phyloP scores from a whole-genome alignment of 2,113 vertebrate genomes.

The Eurystomus gularis region DNA sequence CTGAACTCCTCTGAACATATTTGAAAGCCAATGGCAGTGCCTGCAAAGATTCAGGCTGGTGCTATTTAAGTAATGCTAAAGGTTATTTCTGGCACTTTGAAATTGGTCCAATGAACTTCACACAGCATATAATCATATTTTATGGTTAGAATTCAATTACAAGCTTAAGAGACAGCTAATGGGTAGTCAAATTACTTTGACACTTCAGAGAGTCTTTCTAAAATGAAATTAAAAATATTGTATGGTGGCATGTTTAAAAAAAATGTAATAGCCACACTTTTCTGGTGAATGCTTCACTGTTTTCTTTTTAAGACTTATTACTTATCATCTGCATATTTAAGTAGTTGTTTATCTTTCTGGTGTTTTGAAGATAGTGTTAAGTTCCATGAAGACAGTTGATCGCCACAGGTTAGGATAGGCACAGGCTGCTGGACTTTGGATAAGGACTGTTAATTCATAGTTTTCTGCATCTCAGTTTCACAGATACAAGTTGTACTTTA shows the following conservation, averaged over 20 bases:
- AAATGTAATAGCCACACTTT: background rate
- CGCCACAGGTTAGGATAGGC: background rate
- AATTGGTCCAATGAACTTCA: background rate
- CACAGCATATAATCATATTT: constrained; percentile 27
- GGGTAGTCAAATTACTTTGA: background rate
- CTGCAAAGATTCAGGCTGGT: background rate
- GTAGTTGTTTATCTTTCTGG: background rate
- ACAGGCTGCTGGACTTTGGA: background rate
- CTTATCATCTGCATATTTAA: background rate
- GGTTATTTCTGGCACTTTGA: constrained; percentile 22
- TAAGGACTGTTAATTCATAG: background rate
- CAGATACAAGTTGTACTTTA: background rate
- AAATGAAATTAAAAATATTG: constrained; percentile 2
- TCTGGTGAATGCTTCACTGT: background rate
- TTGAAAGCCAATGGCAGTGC: constrained; percentile 24
- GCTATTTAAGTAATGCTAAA: constrained; percentile 15
- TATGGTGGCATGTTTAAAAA: background rate
- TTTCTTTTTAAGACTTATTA: background rate
- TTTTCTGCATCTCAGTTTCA: background rate
- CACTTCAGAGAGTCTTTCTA: background rate
- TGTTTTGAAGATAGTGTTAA: background rate
- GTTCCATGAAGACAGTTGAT: background rate
- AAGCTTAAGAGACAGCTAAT: constrained; percentile 23
- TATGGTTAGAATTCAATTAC: constrained; percentile 23
- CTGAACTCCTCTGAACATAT: background rate